These are phyloP conservation scores for Drosophila lacteicornis DNA, from an alignment of 1,140 invertebrate genomes.

Conservation along the genomic window DNA sequence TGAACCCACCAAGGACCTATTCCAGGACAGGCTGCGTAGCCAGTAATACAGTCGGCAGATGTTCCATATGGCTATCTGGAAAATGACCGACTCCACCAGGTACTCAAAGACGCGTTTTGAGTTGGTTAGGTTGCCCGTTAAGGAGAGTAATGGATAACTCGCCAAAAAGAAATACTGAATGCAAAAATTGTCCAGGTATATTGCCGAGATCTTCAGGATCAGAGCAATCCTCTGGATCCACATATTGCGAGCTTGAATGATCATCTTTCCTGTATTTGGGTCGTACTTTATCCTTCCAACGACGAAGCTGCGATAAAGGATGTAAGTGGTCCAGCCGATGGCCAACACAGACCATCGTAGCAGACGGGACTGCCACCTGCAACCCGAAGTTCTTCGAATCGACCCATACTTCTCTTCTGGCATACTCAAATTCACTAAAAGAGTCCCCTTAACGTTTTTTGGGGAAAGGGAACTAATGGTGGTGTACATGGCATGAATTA, in stretches of 20 bases:
- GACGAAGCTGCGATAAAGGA: constrained; percentile 3
- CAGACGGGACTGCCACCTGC: neutral
- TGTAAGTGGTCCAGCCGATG: constrained; percentile 2
- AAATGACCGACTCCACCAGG: neutral
- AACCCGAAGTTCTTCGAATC: neutral
- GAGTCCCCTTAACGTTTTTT: neutral
- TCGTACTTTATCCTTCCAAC: constrained; percentile 4
- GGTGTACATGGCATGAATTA: neutral
- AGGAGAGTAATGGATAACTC: neutral
- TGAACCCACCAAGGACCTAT: neutral
- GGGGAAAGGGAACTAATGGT: neutral
- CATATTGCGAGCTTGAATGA: neutral
- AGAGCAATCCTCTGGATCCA: neutral
- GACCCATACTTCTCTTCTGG: constrained; percentile 1
- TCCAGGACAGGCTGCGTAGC: constrained; percentile 9
- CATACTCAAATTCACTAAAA: constrained; percentile 4
- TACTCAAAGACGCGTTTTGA: too few relatives aligned
- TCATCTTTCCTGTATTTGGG: neutral
- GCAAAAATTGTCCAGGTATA: neutral
- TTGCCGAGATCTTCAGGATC: neutral
- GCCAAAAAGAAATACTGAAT: fast-evolving
- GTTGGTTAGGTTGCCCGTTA: too few relatives aligned
- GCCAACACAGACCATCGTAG: neutral
- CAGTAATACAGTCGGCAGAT: neutral
- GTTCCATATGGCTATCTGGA: constrained; percentile 8